Conservation (phyloP, 2,113 vertebrate species). For the Morone saxatilis region DNA sequence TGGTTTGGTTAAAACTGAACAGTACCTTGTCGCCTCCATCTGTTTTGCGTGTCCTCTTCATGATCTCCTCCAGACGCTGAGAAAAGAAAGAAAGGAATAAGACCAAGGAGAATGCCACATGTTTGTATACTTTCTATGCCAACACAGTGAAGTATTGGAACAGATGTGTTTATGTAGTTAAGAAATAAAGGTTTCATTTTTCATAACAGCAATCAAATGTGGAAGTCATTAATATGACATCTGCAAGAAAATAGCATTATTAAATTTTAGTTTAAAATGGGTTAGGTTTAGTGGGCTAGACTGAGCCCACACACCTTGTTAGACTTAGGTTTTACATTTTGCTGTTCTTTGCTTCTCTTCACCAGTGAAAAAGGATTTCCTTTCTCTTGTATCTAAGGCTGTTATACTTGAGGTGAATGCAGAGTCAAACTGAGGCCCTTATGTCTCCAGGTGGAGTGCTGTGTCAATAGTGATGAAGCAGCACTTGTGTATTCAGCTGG, state of each 20-base stretch:
- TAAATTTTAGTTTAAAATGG: neutral
- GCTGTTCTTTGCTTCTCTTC: conserved; percentile 3
- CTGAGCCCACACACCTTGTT: conserved; percentile 5
- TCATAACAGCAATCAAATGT: neutral
- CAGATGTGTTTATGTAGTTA: neutral
- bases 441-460: conserved; percentile 4
- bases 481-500: conserved; percentile 43
- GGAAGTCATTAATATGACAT: neutral
- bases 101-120: neutral
- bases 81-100: neutral
- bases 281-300: neutral
- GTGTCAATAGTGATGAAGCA: conserved; percentile 7
- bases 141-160: neutral
- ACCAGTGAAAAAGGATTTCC: neutral
- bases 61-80: conserved; percentile 97
- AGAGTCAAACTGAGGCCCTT: neutral
- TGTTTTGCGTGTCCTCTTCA: conserved; percentile 97
- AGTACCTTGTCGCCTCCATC: conserved; percentile 90
- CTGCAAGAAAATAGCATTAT: neutral
- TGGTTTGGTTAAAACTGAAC: neutral
- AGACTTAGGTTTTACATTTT: conserved; percentile 3
- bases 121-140: neutral
- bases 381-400: conserved; percentile 8
- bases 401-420: conserved; percentile 17
- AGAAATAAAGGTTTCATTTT: neutral